A percentile compares a stretch with the other conserved stretches of the same genome.
Conservation (phyloP, 2,888 invertebrate genomes). For the Ischnus inquisitorius region DNA sequence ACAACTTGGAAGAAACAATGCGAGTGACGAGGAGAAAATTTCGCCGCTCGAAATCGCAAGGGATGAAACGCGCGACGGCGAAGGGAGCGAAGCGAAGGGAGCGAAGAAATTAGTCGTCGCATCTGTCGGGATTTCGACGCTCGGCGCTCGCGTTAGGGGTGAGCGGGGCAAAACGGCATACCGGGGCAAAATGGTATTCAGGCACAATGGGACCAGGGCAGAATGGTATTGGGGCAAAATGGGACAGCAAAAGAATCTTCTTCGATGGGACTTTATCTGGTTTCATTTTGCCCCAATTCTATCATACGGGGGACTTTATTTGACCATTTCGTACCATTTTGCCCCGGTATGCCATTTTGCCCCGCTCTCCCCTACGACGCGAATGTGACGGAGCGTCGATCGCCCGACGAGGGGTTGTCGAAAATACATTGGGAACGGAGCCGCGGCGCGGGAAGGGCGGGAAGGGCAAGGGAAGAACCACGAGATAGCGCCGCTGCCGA, state of each 20-base stretch:
- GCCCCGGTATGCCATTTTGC: too few relatives aligned
- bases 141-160: too few relatives aligned
- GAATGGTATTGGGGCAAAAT: too few relatives aligned
- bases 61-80: slow-evolving; percentile 45
- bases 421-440: slow-evolving; percentile 28
- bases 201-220: too few relatives aligned
- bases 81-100: slow-evolving; percentile 42
- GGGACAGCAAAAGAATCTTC: too few relatives aligned
- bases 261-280: too few relatives aligned
- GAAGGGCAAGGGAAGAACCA: not conserved
- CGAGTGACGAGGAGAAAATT: slow-evolving; percentile 9
- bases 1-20: slow-evolving; percentile 25
- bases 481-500: slow-evolving; percentile 37
- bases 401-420: not conserved
- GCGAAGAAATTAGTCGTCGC: slow-evolving; percentile 77
- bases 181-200: too few relatives aligned
- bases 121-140: slow-evolving; percentile 76
- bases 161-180: too few relatives aligned
- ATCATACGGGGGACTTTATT: too few relatives aligned
- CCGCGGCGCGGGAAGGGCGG: not conserved
- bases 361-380: too few relatives aligned
- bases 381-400: slow-evolving; percentile 1
- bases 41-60: slow-evolving; percentile 35
- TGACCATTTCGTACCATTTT: too few relatives aligned
- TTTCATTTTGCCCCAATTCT: too few relatives aligned